Evolutionary conservation across 2,797 vertebrate genomes (phyloP), one percentile per base, ranked within the genome.

Genomic region (Tangara arthus): DNA sequence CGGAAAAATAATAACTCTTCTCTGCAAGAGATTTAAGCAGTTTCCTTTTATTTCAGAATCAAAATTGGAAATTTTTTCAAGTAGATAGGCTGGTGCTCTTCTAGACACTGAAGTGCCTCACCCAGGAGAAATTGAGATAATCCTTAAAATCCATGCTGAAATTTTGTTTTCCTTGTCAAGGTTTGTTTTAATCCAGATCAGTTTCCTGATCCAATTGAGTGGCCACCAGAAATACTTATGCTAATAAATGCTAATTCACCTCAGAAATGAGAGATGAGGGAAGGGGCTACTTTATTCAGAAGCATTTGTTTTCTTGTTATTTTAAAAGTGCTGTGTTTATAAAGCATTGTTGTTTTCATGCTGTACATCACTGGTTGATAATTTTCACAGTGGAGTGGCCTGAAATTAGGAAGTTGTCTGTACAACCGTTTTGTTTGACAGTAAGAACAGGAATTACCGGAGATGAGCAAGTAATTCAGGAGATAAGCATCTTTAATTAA

Each of bases 401-500:
- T 75, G 59, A 86, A 81, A 93, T 71, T 39, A 47, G 19, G 34
- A 68, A 72, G 6, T 24, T 61, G 14, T 23, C 69, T 55, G 11
- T 64, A 53, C 44, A 75, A 35, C 24, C 53, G 11, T 30, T 87
- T 60, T 66, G 27, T 60, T 65, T 68, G 53, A 70, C 35, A 52
- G 37, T 23, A 49, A 44, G 42, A 83, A 50, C 63, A 72, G 2
- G 7, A 77, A 69, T 90, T 89, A 41, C 35, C 65, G 66, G 82
- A 77, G 60, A 89, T 32, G 60, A 81, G 49, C n/a, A 79, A 80
- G 24, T 64, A 47, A 53, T 53, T 39, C 88, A 71, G 71, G 44
- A 82, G 84, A 94, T 80, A 89, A 91, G 49, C 11, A 73, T 80
- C 71, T 89, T 89, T 93, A 94, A 91, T 96, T 89, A 95, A 71